Conservation (phyloP, 2,888 invertebrate species). For the Cryptus armator region DNA sequence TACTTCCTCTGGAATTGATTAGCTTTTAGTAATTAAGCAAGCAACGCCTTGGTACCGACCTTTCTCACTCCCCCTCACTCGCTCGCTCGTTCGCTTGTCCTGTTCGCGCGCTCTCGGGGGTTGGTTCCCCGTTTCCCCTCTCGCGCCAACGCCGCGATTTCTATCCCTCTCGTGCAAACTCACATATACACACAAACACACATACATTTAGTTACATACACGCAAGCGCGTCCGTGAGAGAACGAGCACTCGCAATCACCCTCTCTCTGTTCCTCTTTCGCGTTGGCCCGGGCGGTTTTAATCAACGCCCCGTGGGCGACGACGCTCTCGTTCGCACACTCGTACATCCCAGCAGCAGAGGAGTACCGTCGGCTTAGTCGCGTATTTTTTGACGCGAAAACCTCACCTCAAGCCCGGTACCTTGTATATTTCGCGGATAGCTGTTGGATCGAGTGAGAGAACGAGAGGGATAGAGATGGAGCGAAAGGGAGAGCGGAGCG, state of each 20-base stretch:
- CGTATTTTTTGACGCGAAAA: constrained; percentile 81
- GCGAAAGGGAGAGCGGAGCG: constrained; percentile 27
- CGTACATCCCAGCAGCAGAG: constrained; percentile 32
- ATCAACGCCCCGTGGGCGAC: constrained; percentile 82
- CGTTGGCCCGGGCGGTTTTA: constrained; percentile 81
- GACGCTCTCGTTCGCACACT: constrained; percentile 15
- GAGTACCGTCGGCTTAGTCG: constrained; percentile 68
- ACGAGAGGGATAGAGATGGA: background rate
- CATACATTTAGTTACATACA: constrained; percentile 32
- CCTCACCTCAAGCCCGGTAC: constrained; percentile 79
- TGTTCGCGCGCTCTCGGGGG: constrained; percentile 47
- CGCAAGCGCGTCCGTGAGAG: constrained; percentile 51
- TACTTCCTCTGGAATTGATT: constrained; percentile 85
- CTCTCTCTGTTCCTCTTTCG: constrained; percentile 60
- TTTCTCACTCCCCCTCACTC: constrained; percentile 54
- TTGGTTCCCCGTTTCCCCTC: constrained; percentile 64
- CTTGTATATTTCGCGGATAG: constrained; percentile 69
- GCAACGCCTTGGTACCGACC: constrained; percentile 82
- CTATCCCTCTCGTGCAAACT: constrained; percentile 51
- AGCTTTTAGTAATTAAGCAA: constrained; percentile 85
- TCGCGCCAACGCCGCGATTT: constrained; percentile 41
- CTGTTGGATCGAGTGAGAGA: constrained; percentile 55
- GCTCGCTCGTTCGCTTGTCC: constrained; percentile 65
- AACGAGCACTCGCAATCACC: constrained; percentile 63
- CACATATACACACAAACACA: constrained; percentile 10